Conservation (phyloP, 2,113 vertebrate species). For the Oophaga pumilio region DNA sequence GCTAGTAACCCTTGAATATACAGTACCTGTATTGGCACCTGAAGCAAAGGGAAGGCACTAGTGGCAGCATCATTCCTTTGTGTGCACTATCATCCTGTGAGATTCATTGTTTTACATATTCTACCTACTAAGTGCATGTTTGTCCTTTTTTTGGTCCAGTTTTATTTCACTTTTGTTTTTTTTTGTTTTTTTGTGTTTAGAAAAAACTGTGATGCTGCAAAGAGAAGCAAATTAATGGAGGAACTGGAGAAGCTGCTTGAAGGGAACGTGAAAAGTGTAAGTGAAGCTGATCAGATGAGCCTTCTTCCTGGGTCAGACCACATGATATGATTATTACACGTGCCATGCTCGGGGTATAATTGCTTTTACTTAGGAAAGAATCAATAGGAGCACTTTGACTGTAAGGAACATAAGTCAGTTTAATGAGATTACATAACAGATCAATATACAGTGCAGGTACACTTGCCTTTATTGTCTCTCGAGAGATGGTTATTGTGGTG, state of each 20-base stretch:
- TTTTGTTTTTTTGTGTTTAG: slow-evolving; percentile 66
- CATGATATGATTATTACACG: neutral
- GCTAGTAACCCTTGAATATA: too few species aligned
- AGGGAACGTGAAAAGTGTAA: slow-evolving; percentile 89
- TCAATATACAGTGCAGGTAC: slow-evolving; percentile 20
- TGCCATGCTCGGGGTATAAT: neutral
- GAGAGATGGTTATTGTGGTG: neutral
- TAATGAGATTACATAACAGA: slow-evolving; percentile 5
- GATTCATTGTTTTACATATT: too few species aligned
- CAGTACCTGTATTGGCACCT: too few species aligned
- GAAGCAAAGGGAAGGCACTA: too few species aligned
- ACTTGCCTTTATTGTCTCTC: neutral
- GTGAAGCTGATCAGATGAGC: slow-evolving; percentile 43
- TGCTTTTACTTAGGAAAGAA: slow-evolving; percentile 13
- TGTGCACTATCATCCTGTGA: too few species aligned
- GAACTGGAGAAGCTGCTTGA: slow-evolving; percentile 84
- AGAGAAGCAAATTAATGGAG: slow-evolving; percentile 80
- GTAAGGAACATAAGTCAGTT: slow-evolving; percentile 10
- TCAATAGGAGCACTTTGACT: neutral
- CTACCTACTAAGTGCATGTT: too few species aligned
- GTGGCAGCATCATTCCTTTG: too few species aligned
- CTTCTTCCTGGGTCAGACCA: neutral
- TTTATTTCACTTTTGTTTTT: neutral
- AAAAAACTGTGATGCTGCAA: slow-evolving; percentile 84
- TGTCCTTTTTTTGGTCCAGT: neutral